A percentile compares a stretch with the other conserved stretches of the same genome.
phyloP scores from a whole-genome alignment of 2,797 vertebrate genomes.

The Hapalemur alaotrensis region DNA sequence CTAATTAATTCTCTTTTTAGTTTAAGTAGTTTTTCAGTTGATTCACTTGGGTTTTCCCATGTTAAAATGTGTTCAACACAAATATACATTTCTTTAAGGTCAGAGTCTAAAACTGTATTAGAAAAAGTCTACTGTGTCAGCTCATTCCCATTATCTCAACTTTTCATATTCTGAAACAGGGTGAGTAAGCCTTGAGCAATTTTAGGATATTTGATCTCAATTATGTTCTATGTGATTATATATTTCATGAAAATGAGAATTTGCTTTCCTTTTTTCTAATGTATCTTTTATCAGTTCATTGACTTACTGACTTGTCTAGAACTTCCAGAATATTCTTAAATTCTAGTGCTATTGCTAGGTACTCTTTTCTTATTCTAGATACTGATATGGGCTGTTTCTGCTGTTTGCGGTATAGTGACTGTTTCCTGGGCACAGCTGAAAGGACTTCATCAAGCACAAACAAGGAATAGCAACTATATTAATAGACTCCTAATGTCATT shows the following conservation, averaged over 20 bases:
- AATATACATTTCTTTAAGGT: not conserved
- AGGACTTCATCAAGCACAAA: not conserved
- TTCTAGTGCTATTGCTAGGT: not conserved
- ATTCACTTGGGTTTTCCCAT: not conserved
- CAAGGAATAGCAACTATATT: not conserved
- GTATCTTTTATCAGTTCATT: not conserved
- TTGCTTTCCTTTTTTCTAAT: not conserved
- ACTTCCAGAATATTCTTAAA: constrained; percentile 32
- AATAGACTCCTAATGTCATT: not conserved
- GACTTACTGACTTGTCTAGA: not conserved
- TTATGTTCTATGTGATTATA: not conserved
- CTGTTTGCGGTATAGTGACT: not conserved
- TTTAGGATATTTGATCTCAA: not conserved
- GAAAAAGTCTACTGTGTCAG: not conserved
- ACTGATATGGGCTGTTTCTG: not conserved
- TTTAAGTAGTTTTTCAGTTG: not conserved
- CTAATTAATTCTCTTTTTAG: not conserved
- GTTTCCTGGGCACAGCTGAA: not conserved
- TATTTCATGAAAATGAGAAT: not conserved
- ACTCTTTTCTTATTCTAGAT: not conserved
- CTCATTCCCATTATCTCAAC: not conserved
- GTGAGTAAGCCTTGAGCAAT: not conserved
- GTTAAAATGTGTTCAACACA: not conserved
- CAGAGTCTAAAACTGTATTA: constrained; percentile 14
- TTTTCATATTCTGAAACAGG: constrained; percentile 20